phyloP scores from a whole-genome alignment of 2,888 invertebrate species.

The Chelonus formosanus region DNA sequence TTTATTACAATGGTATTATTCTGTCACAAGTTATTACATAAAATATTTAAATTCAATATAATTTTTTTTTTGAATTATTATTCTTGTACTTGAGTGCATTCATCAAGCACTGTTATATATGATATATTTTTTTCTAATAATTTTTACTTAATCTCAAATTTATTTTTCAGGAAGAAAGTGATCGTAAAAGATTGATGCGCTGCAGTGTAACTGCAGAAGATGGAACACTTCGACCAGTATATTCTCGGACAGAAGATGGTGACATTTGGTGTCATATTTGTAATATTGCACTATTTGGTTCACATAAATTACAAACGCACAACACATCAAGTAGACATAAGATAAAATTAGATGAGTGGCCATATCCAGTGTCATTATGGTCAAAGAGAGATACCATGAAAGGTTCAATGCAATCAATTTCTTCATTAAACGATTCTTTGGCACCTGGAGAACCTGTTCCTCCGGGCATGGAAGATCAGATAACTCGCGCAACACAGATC shows the following conservation, averaged over 20 bases:
- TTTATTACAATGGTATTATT: too few species aligned
- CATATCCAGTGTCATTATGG: slow-evolving; percentile 62
- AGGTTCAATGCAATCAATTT: slow-evolving; percentile 37
- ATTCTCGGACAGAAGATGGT: slow-evolving; percentile 61
- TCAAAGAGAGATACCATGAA: slow-evolving; percentile 52
- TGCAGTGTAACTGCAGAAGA: slow-evolving; percentile 63
- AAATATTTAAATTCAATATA: too few species aligned
- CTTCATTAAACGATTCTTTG: slow-evolving; percentile 50
- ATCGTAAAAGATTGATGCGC: slow-evolving; percentile 62
- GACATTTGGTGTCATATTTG: slow-evolving; percentile 65
- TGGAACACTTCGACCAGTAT: slow-evolving; percentile 61
- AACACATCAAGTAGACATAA: slow-evolving; percentile 63
- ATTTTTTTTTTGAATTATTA: too few species aligned
- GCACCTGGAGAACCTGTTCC: slow-evolving; percentile 76
- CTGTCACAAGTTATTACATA: too few species aligned
- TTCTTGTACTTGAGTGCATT: too few species aligned
- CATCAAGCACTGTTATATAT: too few species aligned
- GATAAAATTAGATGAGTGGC: slow-evolving; percentile 62
- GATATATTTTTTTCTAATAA: slow-evolving; percentile 33
- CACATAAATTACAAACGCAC: slow-evolving; percentile 61
- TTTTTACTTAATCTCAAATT: background rate
- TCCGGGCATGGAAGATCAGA: slow-evolving; percentile 75
- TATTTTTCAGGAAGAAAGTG: slow-evolving; percentile 58
- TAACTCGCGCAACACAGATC: slow-evolving; percentile 65
- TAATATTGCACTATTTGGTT: slow-evolving; percentile 61